Conservation (phyloP, 2,113 vertebrate genomes). For the Pterocles gutturalis region DNA sequence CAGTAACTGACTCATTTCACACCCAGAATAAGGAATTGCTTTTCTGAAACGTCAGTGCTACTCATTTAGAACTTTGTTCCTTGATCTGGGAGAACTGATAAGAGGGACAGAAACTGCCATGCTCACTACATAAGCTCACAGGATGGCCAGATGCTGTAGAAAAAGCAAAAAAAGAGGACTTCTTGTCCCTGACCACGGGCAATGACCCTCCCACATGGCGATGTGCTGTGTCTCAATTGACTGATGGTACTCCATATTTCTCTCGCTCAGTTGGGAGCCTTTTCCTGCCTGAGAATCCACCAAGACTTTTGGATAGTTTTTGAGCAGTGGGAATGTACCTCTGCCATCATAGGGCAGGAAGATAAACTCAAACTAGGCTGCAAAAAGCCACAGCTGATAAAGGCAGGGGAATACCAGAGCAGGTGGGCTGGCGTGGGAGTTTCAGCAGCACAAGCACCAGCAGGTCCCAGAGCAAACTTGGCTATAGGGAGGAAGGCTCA, state of each 20-base stretch:
- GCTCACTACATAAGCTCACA: neutral
- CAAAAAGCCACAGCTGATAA: neutral
- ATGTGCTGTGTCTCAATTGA: neutral
- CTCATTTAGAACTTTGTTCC: constrained; percentile 61
- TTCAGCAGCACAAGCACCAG: neutral
- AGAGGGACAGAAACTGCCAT: constrained; percentile 18
- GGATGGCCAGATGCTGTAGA: neutral
- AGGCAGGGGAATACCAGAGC: neutral
- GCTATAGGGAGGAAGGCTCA: neutral
- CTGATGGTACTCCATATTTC: neutral
- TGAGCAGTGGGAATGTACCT: neutral
- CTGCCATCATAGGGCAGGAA: neutral
- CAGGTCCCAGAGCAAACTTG: neutral
- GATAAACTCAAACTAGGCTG: neutral
- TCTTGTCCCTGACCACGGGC: neutral
- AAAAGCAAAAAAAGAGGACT: neutral
- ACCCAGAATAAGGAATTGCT: constrained; percentile 57
- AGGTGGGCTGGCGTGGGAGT: neutral
- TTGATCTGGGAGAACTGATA: constrained; percentile 51
- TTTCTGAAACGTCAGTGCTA: constrained; percentile 43
- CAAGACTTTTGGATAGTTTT: neutral
- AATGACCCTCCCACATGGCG: neutral
- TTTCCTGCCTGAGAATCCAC: neutral
- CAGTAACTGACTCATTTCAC: constrained; percentile 50
- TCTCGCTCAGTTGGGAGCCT: neutral